These are phyloP conservation scores for Zaprionus vittiger DNA, from an alignment of 1,140 invertebrate genomes.

Conservation along the genomic window DNA sequence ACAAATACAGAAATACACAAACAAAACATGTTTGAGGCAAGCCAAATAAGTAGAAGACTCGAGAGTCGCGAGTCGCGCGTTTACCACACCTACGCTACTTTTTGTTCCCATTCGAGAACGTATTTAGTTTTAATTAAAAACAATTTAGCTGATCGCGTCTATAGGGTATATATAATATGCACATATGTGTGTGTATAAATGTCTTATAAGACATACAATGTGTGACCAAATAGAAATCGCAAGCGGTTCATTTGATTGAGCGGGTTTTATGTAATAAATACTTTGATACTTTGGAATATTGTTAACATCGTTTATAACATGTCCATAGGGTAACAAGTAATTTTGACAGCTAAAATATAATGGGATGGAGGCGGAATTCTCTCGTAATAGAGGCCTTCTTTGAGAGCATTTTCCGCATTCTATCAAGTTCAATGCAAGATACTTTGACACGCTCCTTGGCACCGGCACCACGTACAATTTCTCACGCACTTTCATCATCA, in stretches of 20 bases:
- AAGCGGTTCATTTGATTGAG: conserved; percentile 61
- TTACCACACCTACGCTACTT: conserved; percentile 66
- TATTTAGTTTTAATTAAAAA: conserved; percentile 73
- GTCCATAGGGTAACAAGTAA: conserved; percentile 2
- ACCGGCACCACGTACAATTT: conserved; percentile 32
- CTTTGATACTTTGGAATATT: conserved; percentile 9
- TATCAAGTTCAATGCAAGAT: conserved; percentile 69
- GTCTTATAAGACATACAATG: conserved; percentile 15
- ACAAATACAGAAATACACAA: conserved; percentile 23
- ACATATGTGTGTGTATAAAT: conserved; percentile 7
- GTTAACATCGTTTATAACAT: conserved; percentile 19
- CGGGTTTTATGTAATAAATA: conserved; percentile 49
- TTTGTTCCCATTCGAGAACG: conserved; percentile 35
- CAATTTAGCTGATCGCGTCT: conserved; percentile 53
- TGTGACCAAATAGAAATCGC: conserved; percentile 14
- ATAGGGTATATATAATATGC: neutral
- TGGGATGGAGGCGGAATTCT: neutral
- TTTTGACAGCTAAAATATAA: conserved; percentile 39
- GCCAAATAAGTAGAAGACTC: conserved; percentile 67
- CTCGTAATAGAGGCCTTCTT: neutral
- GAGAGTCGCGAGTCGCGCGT: conserved; percentile 49
- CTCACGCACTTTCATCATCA: conserved; percentile 11
- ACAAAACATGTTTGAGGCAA: conserved; percentile 61
- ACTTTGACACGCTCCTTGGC: conserved; percentile 32
- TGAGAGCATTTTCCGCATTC: neutral